Conservation (phyloP, 2,113 vertebrate species). For the Cyphomyrus plagiostoma region DNA sequence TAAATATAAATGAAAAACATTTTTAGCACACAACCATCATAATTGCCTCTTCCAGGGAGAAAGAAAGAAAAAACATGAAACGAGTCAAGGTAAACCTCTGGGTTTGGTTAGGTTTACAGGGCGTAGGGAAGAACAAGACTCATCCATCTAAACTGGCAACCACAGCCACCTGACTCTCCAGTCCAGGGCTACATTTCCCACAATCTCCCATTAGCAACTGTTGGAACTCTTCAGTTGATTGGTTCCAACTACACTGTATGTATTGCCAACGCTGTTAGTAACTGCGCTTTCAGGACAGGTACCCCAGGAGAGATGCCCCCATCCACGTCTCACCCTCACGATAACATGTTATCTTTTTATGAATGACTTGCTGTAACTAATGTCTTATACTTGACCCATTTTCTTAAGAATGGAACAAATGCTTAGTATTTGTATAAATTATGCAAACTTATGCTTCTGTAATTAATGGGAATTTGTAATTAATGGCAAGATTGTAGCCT, state of each 20-base stretch:
- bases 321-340: neutral
- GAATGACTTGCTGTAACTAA: constrained; percentile 51
- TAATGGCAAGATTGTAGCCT: constrained; percentile 47
- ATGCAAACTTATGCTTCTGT: constrained; percentile 55
- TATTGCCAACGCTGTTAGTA: neutral
- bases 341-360: constrained; percentile 20
- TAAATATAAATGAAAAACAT: neutral
- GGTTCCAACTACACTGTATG: neutral
- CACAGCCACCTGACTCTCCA: neutral
- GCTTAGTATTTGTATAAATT: constrained; percentile 53
- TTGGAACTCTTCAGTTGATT: neutral
- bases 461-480: constrained; percentile 49
- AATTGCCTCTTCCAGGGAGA: neutral
- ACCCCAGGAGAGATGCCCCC: neutral
- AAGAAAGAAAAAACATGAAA: neutral
- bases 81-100: neutral
- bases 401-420: constrained; percentile 48
- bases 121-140: neutral
- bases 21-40: neutral
- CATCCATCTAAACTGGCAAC: neutral
- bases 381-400: constrained; percentile 46
- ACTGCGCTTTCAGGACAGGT: neutral
- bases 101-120: neutral
- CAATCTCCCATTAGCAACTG: neutral
- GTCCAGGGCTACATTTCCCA: neutral